Conservation (phyloP, 1,140 invertebrate species). For the Lethrus apterus region DNA sequence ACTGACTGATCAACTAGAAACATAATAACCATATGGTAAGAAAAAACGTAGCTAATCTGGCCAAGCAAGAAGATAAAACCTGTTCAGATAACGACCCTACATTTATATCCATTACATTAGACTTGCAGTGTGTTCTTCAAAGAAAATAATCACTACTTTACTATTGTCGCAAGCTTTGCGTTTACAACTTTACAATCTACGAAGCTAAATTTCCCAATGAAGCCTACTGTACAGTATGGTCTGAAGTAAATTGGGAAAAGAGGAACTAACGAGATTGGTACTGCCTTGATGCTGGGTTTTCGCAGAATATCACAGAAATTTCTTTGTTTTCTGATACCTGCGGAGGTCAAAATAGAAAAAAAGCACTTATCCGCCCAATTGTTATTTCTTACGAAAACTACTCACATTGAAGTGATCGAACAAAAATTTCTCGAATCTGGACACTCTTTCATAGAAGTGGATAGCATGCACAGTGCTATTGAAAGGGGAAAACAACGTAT, state of each 20-base stretch:
- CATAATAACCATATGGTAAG: no score
- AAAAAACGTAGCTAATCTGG: no score
- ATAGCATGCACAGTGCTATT: slow-evolving; percentile 29
- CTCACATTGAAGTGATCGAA: slow-evolving; percentile 19
- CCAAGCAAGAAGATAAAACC: no score
- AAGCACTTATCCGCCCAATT: slow-evolving; percentile 15
- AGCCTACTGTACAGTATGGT: slow-evolving; percentile 23
- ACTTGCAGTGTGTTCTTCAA: slow-evolving; percentile 28
- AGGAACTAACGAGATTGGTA: slow-evolving; percentile 22
- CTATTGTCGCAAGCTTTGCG: slow-evolving; percentile 28
- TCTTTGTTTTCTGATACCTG: slow-evolving; percentile 27
- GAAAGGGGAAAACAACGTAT: slow-evolving; percentile 21
- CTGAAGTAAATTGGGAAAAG: slow-evolving; percentile 26
- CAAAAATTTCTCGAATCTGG: slow-evolving; percentile 38
- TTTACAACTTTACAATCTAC: slow-evolving; percentile 29
- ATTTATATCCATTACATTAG: no score
- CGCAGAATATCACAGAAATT: slow-evolving; percentile 20
- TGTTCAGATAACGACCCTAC: no score
- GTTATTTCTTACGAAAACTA: slow-evolving; percentile 8
- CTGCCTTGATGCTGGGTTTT: slow-evolving; percentile 17
- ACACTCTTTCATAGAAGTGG: slow-evolving; percentile 35
- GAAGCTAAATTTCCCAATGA: slow-evolving; percentile 18
- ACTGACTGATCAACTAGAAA: no score
- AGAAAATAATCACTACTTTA: slow-evolving; percentile 24
- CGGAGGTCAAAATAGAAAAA: slow-evolving; percentile 29